Base-by-base conservation (phyloP, 2,888 invertebrate species). In the Sarcophaga variegata region DNA sequence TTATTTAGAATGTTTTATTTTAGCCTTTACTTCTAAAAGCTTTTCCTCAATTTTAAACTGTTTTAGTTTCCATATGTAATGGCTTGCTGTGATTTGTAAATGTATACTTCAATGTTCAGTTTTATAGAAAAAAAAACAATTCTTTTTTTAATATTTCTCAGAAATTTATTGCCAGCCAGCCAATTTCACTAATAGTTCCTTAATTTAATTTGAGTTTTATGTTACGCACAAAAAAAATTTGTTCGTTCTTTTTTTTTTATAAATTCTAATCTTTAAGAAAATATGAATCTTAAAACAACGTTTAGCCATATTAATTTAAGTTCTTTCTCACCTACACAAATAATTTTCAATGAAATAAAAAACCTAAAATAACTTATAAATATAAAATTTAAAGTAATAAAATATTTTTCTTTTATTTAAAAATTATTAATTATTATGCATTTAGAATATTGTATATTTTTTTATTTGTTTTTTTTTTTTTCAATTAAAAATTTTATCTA, bases 71-170 rank as follows among this genome's bases (percentile, higher is more conserved):
- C 45, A 27, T 63, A 59, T 60, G 4, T 49, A 60, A 72, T 72
- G 77, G 83, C 86, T 87, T 87, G 88, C 87, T 88, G 88, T 88
- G 88, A 86, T 88, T 88, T 88, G 88, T 88, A 88, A 88, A 86
- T 86, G 88, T 83, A 77, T 10, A 49, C 37, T 47, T 47, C 12
- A 20, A 47, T 67, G 12, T 70, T 66, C 20, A 49, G 6, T n/a
- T n/a, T 49, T 66, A 14, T 25, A 54, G 0, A 14, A 3, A 20
- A 37, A 69, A 79, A 74, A 54, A 47, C 14, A 70, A 14, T 20
- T 17, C 5, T 37, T 37, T 37, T 69, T 20, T 47, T 6, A 20
- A 47, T 69, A 22, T 47, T 20, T 22, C 47, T 5, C 2, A 49
- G 49, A 12, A 69, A 54, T 25, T 4, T 37, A 62, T 20, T 62